Evolutionary conservation across 2,113 vertebrate species (phyloP).

Genomic region (Otis tarda): DNA sequence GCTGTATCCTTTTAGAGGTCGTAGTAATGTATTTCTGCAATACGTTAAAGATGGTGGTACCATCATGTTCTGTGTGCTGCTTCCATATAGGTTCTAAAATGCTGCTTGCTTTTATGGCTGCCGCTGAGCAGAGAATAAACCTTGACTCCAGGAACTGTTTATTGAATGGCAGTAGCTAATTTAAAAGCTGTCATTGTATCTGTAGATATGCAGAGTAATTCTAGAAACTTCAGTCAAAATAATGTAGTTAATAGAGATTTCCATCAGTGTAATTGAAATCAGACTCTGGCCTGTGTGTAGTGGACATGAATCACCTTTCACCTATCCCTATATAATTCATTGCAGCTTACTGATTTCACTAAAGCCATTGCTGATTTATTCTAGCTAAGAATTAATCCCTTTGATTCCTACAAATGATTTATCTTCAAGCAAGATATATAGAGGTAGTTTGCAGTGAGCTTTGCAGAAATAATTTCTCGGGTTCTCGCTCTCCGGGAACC

Average conservation of each 20-base stretch:
- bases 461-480: conserved; percentile 39
- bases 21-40: neutral
- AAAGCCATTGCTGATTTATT: conserved; percentile 32
- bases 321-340: neutral
- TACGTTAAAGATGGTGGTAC: neutral
- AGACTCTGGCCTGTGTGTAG: neutral
- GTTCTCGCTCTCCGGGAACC: neutral
- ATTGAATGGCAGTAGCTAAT: neutral
- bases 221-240: conserved; percentile 22
- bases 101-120: neutral
- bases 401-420: conserved; percentile 35
- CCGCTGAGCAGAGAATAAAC: neutral
- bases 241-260: neutral
- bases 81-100: neutral
- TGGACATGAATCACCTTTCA: neutral
- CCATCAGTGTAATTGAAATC: neutral
- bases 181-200: neutral
- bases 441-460: neutral
- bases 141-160: neutral
- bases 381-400: conserved; percentile 1
- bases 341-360: neutral
- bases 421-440: neutral
- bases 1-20: neutral
- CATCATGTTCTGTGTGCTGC: neutral
- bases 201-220: conserved; percentile 18